Evolutionary conservation across 2,888 invertebrate genomes (phyloP), one percentile per base, ranked within the genome.

Genomic region (Odontomyia ornata): DNA sequence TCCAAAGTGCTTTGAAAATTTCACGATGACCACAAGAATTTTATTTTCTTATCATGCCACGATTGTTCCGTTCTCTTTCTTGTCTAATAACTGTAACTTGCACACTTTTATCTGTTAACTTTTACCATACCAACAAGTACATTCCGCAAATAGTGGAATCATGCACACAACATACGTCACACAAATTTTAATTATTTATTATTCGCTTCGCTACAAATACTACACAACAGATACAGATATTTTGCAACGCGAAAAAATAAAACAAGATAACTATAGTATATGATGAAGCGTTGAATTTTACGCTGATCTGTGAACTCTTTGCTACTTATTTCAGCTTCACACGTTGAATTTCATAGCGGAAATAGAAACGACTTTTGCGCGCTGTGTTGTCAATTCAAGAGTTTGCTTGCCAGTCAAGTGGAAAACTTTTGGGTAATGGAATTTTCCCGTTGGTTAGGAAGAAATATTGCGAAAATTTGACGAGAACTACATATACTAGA

Each of bases 361-460:
- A 60, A 13, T 60, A 60, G 57, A 60, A 23, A 7, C 25, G 4
- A 21, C 11, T 60, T 25, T 60, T 18, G 4, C 57, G 23, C 57
- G 57, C 57, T 60, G 57, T n/a, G n/a, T 60, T 60, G 57, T 60
- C 57, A 60, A 60, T 23, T 60, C 25, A 7, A 52, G 13, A 23
- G 57, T 18, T 60, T 60, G 57, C 23, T 60, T 60, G 11, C 23
- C 25, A 60, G 57, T 7, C n/a, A 60, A 25, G 23, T 60, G 21
- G 4, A 60, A 60, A 60, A 60, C 23, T 9, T 60, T 52, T 36
- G 4, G 52, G 7, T 15, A 52, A 4, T 52, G 18, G 52, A 52
- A 52, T 52, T 52, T 52, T 4, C 18, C 4, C 5, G 52, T 15
- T 13, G 3, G n/a, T n/a, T n/a, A n/a, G n/a, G n/a, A n/a, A n/a